Evolutionary conservation across 2,113 vertebrate species (phyloP).

Genomic region (Indicator indicator): DNA sequence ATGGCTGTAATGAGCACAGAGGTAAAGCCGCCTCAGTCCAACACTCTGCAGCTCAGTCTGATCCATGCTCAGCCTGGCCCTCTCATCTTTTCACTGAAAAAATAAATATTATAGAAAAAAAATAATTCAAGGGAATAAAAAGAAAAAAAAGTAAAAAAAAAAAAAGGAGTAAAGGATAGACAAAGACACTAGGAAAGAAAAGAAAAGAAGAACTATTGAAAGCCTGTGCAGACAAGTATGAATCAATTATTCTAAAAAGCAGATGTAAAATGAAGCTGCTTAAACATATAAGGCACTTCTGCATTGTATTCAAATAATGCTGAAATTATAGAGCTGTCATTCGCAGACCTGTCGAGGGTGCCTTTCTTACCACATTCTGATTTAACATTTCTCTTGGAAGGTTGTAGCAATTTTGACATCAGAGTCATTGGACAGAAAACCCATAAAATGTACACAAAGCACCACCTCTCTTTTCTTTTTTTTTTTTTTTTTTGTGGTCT

Average conservation of each 20-base stretch:
- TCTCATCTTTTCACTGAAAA: background rate
- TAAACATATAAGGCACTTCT: conserved; percentile 65
- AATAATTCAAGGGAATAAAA: background rate
- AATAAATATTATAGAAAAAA: background rate
- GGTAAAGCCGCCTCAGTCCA: background rate
- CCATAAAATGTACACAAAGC: background rate
- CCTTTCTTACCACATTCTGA: conserved; percentile 40
- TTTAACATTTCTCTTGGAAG: conserved; percentile 37
- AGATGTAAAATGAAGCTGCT: conserved; percentile 67
- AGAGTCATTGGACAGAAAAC: conserved; percentile 58
- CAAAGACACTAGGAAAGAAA: conserved; percentile 42
- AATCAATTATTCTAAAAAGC: conserved; percentile 69
- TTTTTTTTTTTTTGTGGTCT: background rate
- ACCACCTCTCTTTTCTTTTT: background rate
- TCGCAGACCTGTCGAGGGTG: conserved; percentile 45
- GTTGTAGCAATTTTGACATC: conserved; percentile 47
- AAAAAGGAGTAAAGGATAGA: background rate
- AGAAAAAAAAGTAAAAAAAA: background rate
- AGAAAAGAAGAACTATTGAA: conserved; percentile 46
- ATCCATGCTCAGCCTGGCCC: background rate
- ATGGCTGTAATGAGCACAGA: accelerated
- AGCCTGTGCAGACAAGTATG: conserved; percentile 60
- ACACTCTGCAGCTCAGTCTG: background rate
- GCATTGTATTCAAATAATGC: conserved; percentile 68
- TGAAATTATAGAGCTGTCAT: conserved; percentile 72